These are phyloP conservation scores for Meloe dianella DNA, from an alignment of 2,888 invertebrate species.

Conservation along the genomic window DNA sequence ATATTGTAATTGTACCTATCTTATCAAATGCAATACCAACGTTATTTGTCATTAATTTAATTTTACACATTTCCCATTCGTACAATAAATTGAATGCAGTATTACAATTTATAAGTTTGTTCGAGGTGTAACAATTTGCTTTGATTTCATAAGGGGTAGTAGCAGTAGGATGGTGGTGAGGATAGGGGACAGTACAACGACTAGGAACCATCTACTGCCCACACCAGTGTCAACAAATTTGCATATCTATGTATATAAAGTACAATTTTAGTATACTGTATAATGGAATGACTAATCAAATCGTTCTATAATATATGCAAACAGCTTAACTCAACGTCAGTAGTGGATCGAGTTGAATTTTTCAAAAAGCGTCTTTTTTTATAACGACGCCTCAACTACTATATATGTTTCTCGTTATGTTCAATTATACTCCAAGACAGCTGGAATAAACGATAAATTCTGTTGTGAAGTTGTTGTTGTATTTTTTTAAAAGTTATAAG, in stretches of 20 bases:
- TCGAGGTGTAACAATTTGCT: slow-evolving; percentile 39
- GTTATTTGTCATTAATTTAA: slow-evolving; percentile 52
- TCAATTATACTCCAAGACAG: slow-evolving; percentile 30
- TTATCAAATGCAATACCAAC: slow-evolving; percentile 41
- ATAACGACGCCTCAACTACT: slow-evolving; percentile 16
- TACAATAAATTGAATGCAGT: slow-evolving; percentile 50
- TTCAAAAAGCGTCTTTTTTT: slow-evolving; percentile 16
- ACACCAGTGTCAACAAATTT: slow-evolving; percentile 40
- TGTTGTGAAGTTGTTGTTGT: slow-evolving; percentile 22
- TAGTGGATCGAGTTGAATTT: slow-evolving; percentile 24
- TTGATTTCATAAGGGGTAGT: slow-evolving; percentile 35
- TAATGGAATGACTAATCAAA: slow-evolving; percentile 46
- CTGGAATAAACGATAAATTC: slow-evolving; percentile 31
- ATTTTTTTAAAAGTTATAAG: slow-evolving; percentile 18
- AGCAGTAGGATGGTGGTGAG: slow-evolving; percentile 7
- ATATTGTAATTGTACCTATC: slow-evolving; percentile 35
- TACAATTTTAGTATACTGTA: slow-evolving; percentile 43
- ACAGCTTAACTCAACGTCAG: slow-evolving; percentile 41
- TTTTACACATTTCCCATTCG: slow-evolving; percentile 45
- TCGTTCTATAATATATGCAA: slow-evolving; percentile 45
- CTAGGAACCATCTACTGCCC: slow-evolving; percentile 17
- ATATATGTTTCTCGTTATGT: slow-evolving; percentile 24
- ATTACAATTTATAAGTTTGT: slow-evolving; percentile 47
- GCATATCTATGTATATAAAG: slow-evolving; percentile 51
- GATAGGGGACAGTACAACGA: neutral